Evolutionary conservation across 1,140 invertebrate genomes (phyloP), one percentile per base, ranked within the genome.

Genomic region (Lepidotrigona ventralis): DNA sequence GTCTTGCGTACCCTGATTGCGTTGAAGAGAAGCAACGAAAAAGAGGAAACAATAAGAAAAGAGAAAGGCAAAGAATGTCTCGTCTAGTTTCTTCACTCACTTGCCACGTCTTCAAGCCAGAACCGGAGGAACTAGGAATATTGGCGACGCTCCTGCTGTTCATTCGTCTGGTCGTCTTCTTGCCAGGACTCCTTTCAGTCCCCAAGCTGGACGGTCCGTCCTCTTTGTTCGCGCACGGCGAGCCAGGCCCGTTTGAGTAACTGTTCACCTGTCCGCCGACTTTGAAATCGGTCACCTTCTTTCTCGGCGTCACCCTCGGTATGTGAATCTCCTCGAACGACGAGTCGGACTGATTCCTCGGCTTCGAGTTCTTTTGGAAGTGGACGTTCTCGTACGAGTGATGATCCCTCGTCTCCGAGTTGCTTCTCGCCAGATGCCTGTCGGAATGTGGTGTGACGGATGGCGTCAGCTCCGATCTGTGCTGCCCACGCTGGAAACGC

Each of bases 281-380:
- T 73, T 92, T 92, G n/a, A 93, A 93, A 21, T 93, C 93, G 1
- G 86, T 89, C 23, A 84, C 83, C 56, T 86, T 90, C 72, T 89
- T 92, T 23, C 90, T 85, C 1, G 92, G 80, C 11, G 85, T 89
- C 6, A 93, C 88, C 51, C 93, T 88, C 4, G 93, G 93, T 82
- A 93, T 93, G 69, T 92, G 90, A 73, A 93, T 93, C 74, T 92
- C 90, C 39, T 93, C 91, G 74, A 91, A 90, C 33, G 89, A 87
- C 33, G 90, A 81, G 21, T 90, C 87, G 3, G 87, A 87, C 6
- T 80, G 74, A 56, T 87, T 78, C 23, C 85, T 88, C 0, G 64
- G 53, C 60, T 85, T 90, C 3, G 33, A 21, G 63, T 87, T 88
- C 53, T 89, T 91, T 29, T 90, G 88, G n/a, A 90, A 92, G 17